Evolutionary conservation across 1,140 invertebrate genomes (phyloP).

Genomic region (Physella acuta): DNA sequence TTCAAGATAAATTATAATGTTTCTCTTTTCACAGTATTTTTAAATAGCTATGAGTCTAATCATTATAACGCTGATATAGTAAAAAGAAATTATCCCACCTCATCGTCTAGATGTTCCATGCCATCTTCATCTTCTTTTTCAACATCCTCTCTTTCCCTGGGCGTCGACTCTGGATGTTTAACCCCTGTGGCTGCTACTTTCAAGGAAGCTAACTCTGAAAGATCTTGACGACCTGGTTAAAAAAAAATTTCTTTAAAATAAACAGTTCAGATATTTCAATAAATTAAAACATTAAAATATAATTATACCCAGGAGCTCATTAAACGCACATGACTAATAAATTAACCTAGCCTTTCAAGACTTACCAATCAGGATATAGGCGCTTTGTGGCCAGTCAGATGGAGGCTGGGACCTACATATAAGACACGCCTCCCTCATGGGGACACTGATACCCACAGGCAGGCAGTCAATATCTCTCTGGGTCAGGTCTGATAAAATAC

Average conservation of each 20-base stretch:
- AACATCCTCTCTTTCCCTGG: conserved; percentile 21
- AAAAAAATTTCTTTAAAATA: neutral
- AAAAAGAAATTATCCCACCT: conserved; percentile 54
- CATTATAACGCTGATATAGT: neutral
- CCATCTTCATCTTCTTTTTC: conserved; percentile 67
- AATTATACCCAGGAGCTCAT: too few relatives aligned
- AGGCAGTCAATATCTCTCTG: conserved; percentile 73
- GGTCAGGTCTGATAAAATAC: conserved; percentile 63
- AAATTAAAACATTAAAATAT: too few relatives aligned
- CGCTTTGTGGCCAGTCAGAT: conserved; percentile 73
- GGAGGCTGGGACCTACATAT: conserved; percentile 76
- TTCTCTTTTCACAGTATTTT: too few relatives aligned
- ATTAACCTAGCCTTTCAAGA: neutral
- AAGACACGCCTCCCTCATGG: conserved; percentile 75
- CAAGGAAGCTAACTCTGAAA: conserved; percentile 45
- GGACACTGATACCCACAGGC: conserved; percentile 74
- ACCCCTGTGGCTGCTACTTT: neutral
- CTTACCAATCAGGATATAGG: conserved; percentile 77
- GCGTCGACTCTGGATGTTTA: conserved; percentile 24
- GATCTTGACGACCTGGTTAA: conserved; percentile 55
- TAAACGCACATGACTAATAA: too few relatives aligned
- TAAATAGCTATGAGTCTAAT: too few relatives aligned
- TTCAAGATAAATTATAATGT: too few relatives aligned
- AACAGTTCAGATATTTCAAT: neutral
- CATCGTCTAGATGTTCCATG: conserved; percentile 69